Evolutionary conservation across 2,888 invertebrate species (phyloP).

Genomic region (Noctua pronuba): DNA sequence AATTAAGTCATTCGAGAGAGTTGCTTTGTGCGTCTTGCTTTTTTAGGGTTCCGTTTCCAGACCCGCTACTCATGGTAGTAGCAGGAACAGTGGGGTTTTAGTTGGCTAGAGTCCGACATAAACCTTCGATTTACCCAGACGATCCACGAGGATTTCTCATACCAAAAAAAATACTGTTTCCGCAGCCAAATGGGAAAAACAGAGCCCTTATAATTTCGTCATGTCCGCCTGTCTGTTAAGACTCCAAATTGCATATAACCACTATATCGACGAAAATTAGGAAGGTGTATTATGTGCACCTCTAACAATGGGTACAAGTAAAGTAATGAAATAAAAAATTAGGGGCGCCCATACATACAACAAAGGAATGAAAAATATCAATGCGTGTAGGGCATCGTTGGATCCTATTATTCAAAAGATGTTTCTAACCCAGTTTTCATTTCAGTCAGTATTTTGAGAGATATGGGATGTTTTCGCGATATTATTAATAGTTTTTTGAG

Average conservation of each 20-base stretch:
- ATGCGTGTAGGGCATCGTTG: not conserved
- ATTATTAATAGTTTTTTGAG: not conserved
- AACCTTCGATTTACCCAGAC: not conserved
- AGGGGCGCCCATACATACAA: no score
- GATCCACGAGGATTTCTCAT: not conserved
- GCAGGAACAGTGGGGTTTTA: not conserved
- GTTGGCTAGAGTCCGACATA: not conserved
- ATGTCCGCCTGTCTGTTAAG: not conserved
- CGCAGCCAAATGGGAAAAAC: not conserved
- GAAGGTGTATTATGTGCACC: not conserved
- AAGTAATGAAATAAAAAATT: not conserved
- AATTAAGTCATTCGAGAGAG: constrained; percentile 54
- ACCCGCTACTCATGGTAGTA: not conserved
- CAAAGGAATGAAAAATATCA: not conserved
- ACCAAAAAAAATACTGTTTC: not conserved
- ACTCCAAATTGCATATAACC: not conserved
- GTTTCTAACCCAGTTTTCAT: not conserved
- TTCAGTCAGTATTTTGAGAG: not conserved
- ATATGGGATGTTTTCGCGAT: not conserved
- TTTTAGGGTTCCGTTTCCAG: not conserved
- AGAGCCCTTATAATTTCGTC: not conserved
- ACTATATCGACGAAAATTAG: not conserved
- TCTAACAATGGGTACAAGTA: not conserved
- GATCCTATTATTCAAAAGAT: not conserved
- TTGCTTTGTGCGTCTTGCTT: constrained; percentile 28